Evolutionary conservation across 2,888 invertebrate genomes (phyloP), one percentile per base, ranked within the genome.

Genomic region (Thymelicus sylvestris): DNA sequence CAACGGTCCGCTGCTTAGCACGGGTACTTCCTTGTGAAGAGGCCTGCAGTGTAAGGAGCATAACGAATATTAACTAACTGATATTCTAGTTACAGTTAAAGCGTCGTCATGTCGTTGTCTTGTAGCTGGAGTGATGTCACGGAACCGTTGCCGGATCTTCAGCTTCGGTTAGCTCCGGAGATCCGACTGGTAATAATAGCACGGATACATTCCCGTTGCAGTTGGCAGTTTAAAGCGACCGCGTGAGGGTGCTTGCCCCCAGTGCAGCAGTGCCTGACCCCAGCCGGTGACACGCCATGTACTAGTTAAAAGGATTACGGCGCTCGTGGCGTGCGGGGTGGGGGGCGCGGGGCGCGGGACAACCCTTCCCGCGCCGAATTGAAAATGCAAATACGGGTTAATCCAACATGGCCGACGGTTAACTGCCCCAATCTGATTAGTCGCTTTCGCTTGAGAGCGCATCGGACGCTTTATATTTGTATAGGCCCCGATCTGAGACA

Each of bases 331-430:
- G 4, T 12, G 44, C 12, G 44, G 10, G 7, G 8, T 12, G 55
- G 63, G 41, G 41, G 13, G n/a, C 44, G 44, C 12, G 44, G 10
- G 7, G 8, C 44, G 55, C 68, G 41, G 41, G 13, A 38, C 66
- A 65, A 64, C 69, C 60, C 68, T 55, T 59, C 62, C 41, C 70
- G 70, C 64, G 66, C 66, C 73, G 79, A 83, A 88, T 88, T 86
- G 84, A 81, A 85, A 89, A 89, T 89, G 90, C 89, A 89, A 89
- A 89, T 88, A 89, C 76, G 61, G 66, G 81, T 81, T 88, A 87
- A 88, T 86, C 81, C 88, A 85, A 83, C 74, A 86, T 84, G 86
- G 86, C 83, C 78, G 80, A 10, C 44, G 44, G 48, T n/a, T 63
- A 55, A 64, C 19, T 63, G 47, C 55, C 13, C 19, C 62, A 62